phyloP scores from a whole-genome alignment of 2,888 invertebrate species.

The Anaspis maculata region DNA sequence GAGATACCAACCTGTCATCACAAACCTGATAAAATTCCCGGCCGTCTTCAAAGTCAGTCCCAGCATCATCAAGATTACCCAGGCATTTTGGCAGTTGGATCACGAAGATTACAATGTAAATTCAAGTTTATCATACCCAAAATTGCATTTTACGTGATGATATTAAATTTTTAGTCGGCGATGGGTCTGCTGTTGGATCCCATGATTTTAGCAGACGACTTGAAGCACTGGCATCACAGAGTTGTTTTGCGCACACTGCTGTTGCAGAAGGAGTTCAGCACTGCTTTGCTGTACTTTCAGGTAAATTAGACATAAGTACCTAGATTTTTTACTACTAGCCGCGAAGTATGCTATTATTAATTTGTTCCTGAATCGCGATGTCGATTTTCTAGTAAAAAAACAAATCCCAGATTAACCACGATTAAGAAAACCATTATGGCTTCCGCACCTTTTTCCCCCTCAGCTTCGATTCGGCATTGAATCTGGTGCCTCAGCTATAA shows the following conservation, averaged over 20 bases:
- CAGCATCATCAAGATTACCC: constrained; percentile 67
- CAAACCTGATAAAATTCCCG: constrained; percentile 70
- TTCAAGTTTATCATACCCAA: too few species aligned
- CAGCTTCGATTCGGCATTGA: too few species aligned
- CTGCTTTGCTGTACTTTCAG: constrained; percentile 63
- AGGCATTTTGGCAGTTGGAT: constrained; percentile 85
- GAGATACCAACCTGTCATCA: constrained; percentile 52
- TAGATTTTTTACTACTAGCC: too few species aligned
- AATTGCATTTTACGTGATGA: too few species aligned
- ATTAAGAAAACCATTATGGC: too few species aligned
- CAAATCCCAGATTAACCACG: too few species aligned
- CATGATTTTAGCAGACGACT: constrained; percentile 46
- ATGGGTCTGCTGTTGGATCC: constrained; percentile 57
- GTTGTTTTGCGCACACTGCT: constrained; percentile 58
- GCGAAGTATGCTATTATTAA: too few species aligned
- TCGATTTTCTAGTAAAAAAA: too few species aligned
- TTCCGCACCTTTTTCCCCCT: too few species aligned
- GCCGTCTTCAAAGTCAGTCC: constrained; percentile 69
- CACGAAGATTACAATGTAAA: constrained; percentile 73
- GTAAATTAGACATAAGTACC: too few species aligned
- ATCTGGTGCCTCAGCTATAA: too few species aligned
- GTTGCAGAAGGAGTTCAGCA: constrained; percentile 58
- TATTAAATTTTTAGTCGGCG: constrained; percentile 44
- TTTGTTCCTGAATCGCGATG: too few species aligned
- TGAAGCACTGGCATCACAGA: constrained; percentile 66